phyloP scores from a whole-genome alignment of 2,888 invertebrate genomes.

The Heliconius ismenius region DNA sequence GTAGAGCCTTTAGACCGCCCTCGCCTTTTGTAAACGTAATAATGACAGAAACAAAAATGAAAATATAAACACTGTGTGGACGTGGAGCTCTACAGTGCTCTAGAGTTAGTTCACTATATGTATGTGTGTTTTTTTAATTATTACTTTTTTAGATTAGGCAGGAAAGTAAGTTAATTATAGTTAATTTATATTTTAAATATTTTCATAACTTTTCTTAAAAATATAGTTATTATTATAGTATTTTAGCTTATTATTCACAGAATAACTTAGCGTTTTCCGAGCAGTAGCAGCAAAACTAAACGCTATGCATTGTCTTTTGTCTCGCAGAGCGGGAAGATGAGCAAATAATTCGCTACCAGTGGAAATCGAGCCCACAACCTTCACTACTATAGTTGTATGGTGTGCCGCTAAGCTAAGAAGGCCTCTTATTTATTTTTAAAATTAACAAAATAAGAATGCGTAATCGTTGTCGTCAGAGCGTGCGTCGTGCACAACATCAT shows the following conservation, averaged over 20 bases:
- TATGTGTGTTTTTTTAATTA: background rate
- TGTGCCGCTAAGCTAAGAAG: too few species aligned
- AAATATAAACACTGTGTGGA: constrained; percentile 9
- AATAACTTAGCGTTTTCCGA: background rate
- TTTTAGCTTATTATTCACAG: background rate
- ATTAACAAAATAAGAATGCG: background rate
- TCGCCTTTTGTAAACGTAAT: constrained; percentile 18
- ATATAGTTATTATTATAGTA: too few species aligned
- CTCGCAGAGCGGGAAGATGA: too few species aligned
- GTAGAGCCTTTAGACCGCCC: constrained; percentile 8
- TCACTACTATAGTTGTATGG: too few species aligned
- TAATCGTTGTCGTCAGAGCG: background rate
- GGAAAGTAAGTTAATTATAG: too few species aligned
- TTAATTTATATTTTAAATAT: too few species aligned
- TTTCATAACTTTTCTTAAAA: too few species aligned
- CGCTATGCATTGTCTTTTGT: too few species aligned
- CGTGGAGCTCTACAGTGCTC: background rate
- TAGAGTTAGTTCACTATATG: too few species aligned
- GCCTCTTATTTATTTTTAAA: background rate
- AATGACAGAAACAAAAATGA: constrained; percentile 10
- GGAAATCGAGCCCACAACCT: too few species aligned
- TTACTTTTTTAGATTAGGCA: background rate
- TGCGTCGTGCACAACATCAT: background rate
- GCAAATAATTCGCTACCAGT: too few species aligned
- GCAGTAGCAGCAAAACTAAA: too few species aligned